Base-by-base conservation (phyloP, 2,888 invertebrate species). In the Leptinotarsa peninsularis region DNA sequence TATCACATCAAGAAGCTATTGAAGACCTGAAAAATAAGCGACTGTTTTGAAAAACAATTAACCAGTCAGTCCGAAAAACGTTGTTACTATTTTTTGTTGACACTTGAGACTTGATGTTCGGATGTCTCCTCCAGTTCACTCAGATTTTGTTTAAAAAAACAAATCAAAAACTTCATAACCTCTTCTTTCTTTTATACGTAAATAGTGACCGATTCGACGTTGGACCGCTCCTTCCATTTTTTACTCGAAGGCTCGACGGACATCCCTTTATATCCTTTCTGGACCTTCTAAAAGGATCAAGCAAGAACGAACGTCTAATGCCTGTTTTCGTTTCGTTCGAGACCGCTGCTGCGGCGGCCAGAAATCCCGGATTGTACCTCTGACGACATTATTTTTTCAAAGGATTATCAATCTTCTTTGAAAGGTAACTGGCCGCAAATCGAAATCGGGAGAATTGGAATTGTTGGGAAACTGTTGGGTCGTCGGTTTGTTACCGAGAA, bases 281-380 rank as follows among this genome's bases (percentile, higher is more conserved):
- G 74, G 78, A 78, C 76, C 81, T 76, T 78, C 79, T 82, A 82
- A 84, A 83, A 81, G 85, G 84, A 84, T 84, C 83, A 85, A 76
- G 76, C 81, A 67, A 73, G 71, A 77, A 79, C 81, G 82, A 79
- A 80, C 82, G 79, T 80, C 81, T 84, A 84, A 84, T 84, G 82
- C 84, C 81, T 81, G 82, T 84, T 84, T 84, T 83, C 83, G 82
- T 82, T 83, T 80, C 79, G 78, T 73, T 54, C 58, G 71, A 73
- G 75, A 66, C 75, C 66, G 66, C 43, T 73, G 73, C 43, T 43
- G 76, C 72, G 66, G 80, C 81, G 52, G 80, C 81, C 82, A 81
- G 82, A 83, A 84, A 84, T 84, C 83, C 81, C 74, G 81, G 83
- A 83, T 84, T 63, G 83, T 83, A 77, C 80, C 78, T 78, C 78